These are phyloP conservation scores for Ditula angustiorana DNA, from an alignment of 2,888 invertebrate genomes.

Conservation along the genomic window DNA sequence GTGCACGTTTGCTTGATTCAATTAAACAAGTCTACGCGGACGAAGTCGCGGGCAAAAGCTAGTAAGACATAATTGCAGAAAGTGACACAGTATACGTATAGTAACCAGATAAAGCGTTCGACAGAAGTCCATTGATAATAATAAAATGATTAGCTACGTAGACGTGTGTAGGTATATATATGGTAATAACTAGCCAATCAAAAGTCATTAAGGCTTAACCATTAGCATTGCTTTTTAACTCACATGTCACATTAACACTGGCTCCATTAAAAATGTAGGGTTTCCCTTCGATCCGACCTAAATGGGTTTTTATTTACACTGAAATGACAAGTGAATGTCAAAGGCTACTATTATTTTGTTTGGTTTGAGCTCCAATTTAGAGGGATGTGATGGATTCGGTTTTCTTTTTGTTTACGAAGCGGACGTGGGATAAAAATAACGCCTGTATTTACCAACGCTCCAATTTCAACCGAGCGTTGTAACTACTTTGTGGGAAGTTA, in stretches of 20 bases:
- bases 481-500: background rate
- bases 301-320: constrained; percentile 43
- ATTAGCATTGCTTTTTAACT: constrained; percentile 16
- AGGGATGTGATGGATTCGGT: constrained; percentile 24
- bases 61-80: too few relatives aligned
- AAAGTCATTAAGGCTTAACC: constrained; percentile 2
- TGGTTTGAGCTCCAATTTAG: constrained; percentile 27
- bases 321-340: constrained; percentile 23
- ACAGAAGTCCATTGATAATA: too few relatives aligned
- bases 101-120: too few relatives aligned
- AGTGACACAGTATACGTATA: too few relatives aligned
- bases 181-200: background rate
- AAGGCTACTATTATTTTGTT: constrained; percentile 28
- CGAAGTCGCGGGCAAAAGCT: too few relatives aligned
- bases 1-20: too few relatives aligned
- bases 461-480: constrained; percentile 2
- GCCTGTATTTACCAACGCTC: constrained; percentile 1
- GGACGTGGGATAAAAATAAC: constrained; percentile 9
- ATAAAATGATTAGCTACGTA: background rate
- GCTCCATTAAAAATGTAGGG: constrained; percentile 29
- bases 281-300: constrained; percentile 35
- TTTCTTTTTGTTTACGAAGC: constrained; percentile 22
- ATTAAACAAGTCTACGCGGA: too few relatives aligned
- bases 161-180: background rate
- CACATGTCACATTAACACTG: constrained; percentile 20